phyloP scores from a whole-genome alignment of 64 coral and sea anemone genomes.

The Catalaphyllia jardinei region DNA sequence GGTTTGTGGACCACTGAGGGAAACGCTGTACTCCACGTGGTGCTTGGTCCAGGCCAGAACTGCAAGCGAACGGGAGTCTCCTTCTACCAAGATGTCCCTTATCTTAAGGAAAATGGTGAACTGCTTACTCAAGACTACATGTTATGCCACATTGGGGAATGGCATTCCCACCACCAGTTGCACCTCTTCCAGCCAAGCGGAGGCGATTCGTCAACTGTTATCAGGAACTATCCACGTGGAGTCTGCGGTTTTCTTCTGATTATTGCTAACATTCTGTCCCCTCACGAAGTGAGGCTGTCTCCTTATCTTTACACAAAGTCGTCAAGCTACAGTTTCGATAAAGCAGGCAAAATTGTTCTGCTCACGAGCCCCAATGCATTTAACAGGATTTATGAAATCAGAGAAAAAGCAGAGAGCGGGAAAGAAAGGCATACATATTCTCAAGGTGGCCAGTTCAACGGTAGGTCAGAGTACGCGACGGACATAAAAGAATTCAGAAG shows the following conservation, averaged over 20 bases:
- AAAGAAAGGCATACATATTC: background rate
- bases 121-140: constrained; percentile 1
- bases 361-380: background rate
- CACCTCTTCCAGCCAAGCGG: constrained; percentile 56
- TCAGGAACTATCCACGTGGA: too few species aligned
- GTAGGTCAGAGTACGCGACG: too few species aligned
- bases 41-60: constrained; percentile 35
- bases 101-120: constrained; percentile 13
- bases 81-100: constrained; percentile 55
- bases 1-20: constrained; percentile 47
- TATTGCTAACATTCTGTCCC: constrained; percentile 34
- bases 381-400: background rate
- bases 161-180: constrained; percentile 69
- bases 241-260: too few species aligned
- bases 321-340: background rate
- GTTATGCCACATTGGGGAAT: constrained; percentile 59
- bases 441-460: too few species aligned
- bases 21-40: constrained; percentile 40
- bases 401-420: background rate
- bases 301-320: constrained; percentile 56
- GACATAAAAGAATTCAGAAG: too few species aligned
- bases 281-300: constrained; percentile 9
- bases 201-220: constrained; percentile 72
- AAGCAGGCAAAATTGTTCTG: background rate
- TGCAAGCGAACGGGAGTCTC: constrained; percentile 4